These are phyloP conservation scores for Torymus aiolomorphi DNA, from an alignment of 2,888 invertebrate genomes.

Conservation along the genomic window DNA sequence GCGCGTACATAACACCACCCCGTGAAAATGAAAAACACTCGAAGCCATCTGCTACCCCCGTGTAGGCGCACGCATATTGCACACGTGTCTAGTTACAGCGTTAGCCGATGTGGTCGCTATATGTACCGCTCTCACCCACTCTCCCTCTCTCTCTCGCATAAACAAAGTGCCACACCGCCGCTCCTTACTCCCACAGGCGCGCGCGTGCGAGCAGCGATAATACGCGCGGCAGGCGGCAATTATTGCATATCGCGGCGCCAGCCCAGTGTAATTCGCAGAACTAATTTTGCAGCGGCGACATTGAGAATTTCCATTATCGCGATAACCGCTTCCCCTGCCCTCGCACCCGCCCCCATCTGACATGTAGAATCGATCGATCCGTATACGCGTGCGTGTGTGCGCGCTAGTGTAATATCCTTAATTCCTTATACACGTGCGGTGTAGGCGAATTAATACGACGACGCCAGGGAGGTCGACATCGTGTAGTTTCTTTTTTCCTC, in stretches of 20 bases:
- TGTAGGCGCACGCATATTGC: too few species aligned
- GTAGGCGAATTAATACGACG: too few species aligned
- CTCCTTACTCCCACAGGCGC: too few species aligned
- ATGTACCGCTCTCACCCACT: too few species aligned
- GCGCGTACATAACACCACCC: too few species aligned
- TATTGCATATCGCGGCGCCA: constrained; percentile 39
- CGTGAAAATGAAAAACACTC: neutral
- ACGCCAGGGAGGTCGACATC: too few species aligned
- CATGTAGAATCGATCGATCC: constrained; percentile 30
- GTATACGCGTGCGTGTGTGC: neutral
- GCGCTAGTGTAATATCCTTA: too few species aligned
- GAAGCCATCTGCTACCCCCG: too few species aligned
- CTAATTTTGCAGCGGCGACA: constrained; percentile 44
- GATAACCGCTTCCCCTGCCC: constrained; percentile 7
- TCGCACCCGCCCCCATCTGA: neutral
- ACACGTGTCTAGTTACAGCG: too few species aligned
- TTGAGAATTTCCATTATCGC: constrained; percentile 52
- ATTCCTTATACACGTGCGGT: too few species aligned
- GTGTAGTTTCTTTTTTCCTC: too few species aligned
- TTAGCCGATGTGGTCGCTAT: too few species aligned
- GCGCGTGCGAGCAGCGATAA: neutral
- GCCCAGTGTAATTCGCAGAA: constrained; percentile 42
- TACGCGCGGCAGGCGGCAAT: constrained; percentile 20
- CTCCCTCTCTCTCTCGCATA: neutral
- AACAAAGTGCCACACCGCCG: neutral